phyloP scores from a whole-genome alignment of 2,113 vertebrate species.

The Chaenogobius annularis region DNA sequence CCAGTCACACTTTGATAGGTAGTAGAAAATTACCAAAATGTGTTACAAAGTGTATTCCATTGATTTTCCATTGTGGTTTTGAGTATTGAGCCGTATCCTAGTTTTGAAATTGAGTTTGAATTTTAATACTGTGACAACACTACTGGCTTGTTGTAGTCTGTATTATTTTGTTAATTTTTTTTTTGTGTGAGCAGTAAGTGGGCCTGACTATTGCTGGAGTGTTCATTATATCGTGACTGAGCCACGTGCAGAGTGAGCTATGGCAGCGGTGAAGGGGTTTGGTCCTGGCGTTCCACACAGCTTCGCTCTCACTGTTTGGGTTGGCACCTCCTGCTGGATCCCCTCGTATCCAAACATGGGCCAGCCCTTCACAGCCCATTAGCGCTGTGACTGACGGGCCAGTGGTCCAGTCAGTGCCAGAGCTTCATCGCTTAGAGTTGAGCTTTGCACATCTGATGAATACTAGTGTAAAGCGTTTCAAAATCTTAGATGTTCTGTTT shows the following conservation, averaged over 20 bases:
- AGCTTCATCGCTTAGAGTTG: conserved; percentile 38
- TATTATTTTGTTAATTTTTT: not conserved
- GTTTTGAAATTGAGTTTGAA: no score
- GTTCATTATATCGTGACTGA: conserved; percentile 51
- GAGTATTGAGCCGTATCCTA: no score
- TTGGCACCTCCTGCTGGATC: conserved; percentile 74
- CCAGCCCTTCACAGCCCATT: conserved; percentile 79
- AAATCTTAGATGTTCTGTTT: conserved; percentile 18
- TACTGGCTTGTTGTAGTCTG: no score
- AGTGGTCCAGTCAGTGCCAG: conserved; percentile 75
- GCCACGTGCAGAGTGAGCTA: conserved; percentile 78
- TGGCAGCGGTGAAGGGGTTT: conserved; percentile 74
- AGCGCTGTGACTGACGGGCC: conserved; percentile 80
- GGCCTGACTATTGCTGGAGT: conserved; percentile 62
- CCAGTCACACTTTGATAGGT: no score
- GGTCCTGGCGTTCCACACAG: conserved; percentile 70
- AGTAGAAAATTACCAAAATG: no score
- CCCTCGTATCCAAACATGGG: conserved; percentile 74
- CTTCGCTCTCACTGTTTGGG: conserved; percentile 71
- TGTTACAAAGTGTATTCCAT: no score
- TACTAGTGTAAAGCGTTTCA: conserved; percentile 39
- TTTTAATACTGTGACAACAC: no score
- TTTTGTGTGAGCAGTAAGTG: conserved; percentile 58
- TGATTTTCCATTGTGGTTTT: no score
- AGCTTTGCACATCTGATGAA: conserved; percentile 48